Base-by-base conservation (phyloP, 2,113 vertebrate genomes). In the Ceyx melanurus region DNA sequence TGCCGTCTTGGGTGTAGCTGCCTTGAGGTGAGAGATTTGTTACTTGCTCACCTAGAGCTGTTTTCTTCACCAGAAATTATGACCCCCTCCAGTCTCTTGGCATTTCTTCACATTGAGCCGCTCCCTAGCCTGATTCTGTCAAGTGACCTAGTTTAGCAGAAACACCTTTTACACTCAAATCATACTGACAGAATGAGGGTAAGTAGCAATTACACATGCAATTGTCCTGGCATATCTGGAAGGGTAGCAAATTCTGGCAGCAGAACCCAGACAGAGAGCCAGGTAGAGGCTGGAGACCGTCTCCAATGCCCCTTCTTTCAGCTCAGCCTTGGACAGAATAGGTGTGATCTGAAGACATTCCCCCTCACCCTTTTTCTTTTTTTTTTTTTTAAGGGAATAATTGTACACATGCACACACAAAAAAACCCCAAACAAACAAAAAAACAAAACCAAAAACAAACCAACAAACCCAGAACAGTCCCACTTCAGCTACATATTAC, bases 111-210 rank as follows among this genome's bases (percentile, higher is more conserved):
- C 0, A 0, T 19, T 40, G 5, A 81, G 50, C 29, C 0, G 0
- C 65, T 71, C 65, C 60, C 13, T 64, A 43, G 19, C n/a, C 22
- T 0, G 0, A 25, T 78, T 88, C 67, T 81, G 28, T 75, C 68
- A 81, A 65, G 53, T 83, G 73, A 70, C 77, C 77, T 81, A 67
- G 28, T 92, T 88, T 60, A 67, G 37, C 46, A 71, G 65, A 88
- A 88, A 78, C 26, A 83, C 48, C 51, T 90, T 90, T 83, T 83
- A 43, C 70, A 43, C 61, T 88, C 60, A 81, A 77, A 90, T 74
- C 19, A 71, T 65, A 56, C 8, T 93, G 95, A 84, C 86, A 92
- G 76, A 95, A 90, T 88, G 33, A 51, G 80, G 29, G 11, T 86
- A 88, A 86, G 56, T 12, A 88, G 76, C 80, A 92, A 56, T 90